Evolutionary conservation across 2,888 invertebrate genomes (phyloP).

Genomic region (Rhimphoctona megacephalus): DNA sequence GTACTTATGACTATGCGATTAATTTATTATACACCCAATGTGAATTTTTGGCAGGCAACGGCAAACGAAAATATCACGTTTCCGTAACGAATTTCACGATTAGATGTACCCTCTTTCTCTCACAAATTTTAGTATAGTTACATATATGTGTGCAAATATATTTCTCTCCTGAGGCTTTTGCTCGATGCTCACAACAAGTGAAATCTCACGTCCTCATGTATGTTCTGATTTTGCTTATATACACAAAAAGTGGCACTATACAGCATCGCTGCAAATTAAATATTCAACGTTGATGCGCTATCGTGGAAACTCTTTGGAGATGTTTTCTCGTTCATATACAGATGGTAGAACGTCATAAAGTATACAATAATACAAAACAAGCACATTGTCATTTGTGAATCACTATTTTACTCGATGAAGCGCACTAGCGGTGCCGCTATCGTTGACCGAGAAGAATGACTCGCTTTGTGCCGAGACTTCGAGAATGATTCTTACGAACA

Average conservation of each 20-base stretch:
- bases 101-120: slow-evolving; percentile 14
- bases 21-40: too few relatives aligned
- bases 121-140: too few relatives aligned
- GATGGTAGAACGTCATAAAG: slow-evolving; percentile 16
- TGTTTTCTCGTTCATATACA: slow-evolving; percentile 15
- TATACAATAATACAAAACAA: slow-evolving; percentile 19
- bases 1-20: too few relatives aligned
- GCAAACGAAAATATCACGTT: too few relatives aligned
- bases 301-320: slow-evolving; percentile 24
- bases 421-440: slow-evolving; percentile 67
- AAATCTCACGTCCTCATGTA: slow-evolving; percentile 15
- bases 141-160: too few relatives aligned
- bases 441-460: slow-evolving; percentile 52
- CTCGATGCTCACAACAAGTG: too few relatives aligned
- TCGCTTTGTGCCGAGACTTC: neutral
- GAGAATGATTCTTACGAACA: neutral
- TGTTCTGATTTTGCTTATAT: slow-evolving; percentile 23
- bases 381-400: slow-evolving; percentile 70
- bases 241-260: neutral
- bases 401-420: slow-evolving; percentile 74
- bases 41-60: too few relatives aligned
- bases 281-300: neutral
- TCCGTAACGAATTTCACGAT: slow-evolving; percentile 37
- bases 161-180: too few relatives aligned
- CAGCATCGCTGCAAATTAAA: slow-evolving; percentile 43